These are phyloP conservation scores for Enteromius argenteus DNA, from an alignment of 2,797 vertebrate species.

Conservation along the genomic window DNA sequence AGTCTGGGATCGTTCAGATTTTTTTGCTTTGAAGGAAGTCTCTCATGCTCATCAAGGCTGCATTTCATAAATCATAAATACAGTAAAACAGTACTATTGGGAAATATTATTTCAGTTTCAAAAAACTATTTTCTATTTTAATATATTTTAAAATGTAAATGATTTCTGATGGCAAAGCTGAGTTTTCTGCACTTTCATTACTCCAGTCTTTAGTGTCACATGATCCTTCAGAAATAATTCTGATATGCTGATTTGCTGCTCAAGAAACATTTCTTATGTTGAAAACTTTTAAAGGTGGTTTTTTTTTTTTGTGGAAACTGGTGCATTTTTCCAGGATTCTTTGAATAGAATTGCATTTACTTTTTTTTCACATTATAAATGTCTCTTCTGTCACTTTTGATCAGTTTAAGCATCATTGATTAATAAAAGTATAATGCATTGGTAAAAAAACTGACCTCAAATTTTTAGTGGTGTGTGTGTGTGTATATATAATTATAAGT, in stretches of 20 bases:
- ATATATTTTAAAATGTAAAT: neutral
- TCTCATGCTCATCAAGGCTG: neutral
- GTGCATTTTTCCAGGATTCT: neutral
- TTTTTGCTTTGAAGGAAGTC: neutral
- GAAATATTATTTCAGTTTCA: neutral
- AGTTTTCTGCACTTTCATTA: neutral
- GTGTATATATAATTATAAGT: neutral
- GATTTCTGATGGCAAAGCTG: neutral
- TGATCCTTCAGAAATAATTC: neutral
- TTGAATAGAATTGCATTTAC: neutral
- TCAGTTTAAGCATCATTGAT: neutral
- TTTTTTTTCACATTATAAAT: neutral
- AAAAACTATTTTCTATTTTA: neutral
- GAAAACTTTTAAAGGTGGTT: neutral
- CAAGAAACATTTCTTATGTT: neutral
- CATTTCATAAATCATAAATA: neutral
- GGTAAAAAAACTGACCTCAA: neutral
- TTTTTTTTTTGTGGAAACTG: neutral
- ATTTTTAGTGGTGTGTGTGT: neutral
- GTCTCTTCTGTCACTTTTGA: neutral
- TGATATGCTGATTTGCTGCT: neutral
- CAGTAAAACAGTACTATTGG: neutral
- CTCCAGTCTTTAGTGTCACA: neutral
- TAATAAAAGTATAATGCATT: neutral
- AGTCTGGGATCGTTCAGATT: neutral